Percentiles rank a stretch among this genome's conserved stretches.
These are phyloP conservation scores for Drosophila ogumai DNA, from an alignment of 1,140 invertebrate genomes.

Conservation along the genomic window DNA sequence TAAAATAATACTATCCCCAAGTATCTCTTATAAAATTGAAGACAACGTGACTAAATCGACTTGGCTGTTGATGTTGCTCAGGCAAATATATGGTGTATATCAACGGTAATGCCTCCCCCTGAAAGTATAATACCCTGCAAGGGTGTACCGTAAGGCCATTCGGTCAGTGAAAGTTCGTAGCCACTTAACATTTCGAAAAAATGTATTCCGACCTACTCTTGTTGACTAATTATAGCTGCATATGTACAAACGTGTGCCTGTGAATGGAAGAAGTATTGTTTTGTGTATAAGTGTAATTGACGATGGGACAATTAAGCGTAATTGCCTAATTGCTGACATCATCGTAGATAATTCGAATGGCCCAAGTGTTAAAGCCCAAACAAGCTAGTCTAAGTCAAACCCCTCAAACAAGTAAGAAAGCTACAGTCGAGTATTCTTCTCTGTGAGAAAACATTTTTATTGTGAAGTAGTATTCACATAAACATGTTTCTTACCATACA, in stretches of 20 bases:
- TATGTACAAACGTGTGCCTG: background rate
- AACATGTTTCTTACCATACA: too few relatives aligned
- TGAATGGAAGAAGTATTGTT: background rate
- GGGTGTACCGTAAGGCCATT: constrained; percentile 10
- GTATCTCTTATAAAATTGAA: too few relatives aligned
- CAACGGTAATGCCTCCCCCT: too few relatives aligned
- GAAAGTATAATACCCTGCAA: background rate
- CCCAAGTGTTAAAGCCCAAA: background rate
- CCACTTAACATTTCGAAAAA: constrained; percentile 54
- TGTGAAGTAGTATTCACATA: too few relatives aligned
- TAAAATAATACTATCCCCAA: too few relatives aligned
- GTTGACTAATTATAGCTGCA: constrained; percentile 2
- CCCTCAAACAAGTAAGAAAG: background rate
- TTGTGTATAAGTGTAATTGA: constrained; percentile 1
- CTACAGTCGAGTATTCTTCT: background rate
- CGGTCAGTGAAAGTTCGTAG: constrained; percentile 58
- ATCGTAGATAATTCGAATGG: background rate
- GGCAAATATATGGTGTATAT: too few relatives aligned
- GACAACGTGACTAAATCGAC: too few relatives aligned
- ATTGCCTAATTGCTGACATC: constrained; percentile 11
- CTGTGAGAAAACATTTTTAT: too few relatives aligned
- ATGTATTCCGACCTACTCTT: background rate
- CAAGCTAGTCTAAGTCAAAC: background rate
- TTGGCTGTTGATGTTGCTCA: too few relatives aligned
- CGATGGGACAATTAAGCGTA: background rate